phyloP scores from a whole-genome alignment of 2,113 vertebrate species.

The Andinoacara biseriatus region DNA sequence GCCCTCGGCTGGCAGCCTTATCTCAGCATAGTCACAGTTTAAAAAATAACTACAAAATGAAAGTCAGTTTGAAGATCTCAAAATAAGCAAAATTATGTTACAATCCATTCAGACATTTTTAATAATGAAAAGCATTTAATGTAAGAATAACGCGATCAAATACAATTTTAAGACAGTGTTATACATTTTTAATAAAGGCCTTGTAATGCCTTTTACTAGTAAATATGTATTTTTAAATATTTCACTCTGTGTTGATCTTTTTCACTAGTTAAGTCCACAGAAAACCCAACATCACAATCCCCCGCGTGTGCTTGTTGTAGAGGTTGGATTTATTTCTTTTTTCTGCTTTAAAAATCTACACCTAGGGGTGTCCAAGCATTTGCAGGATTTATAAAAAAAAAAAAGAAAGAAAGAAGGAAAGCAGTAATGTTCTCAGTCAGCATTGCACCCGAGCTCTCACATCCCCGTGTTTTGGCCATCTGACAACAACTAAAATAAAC shows the following conservation, averaged over 20 bases:
- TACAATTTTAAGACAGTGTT: too few species aligned
- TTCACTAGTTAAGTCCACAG: not conserved
- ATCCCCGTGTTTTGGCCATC: conserved; percentile 10
- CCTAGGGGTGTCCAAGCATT: not conserved
- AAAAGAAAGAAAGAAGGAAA: not conserved
- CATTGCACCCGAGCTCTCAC: not conserved
- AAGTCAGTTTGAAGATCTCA: too few species aligned
- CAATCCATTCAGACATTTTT: too few species aligned
- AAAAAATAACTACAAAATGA: too few species aligned
- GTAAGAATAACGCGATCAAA: too few species aligned
- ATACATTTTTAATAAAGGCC: too few species aligned
- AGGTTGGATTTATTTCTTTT: not conserved
- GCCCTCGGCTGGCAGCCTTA: not conserved
- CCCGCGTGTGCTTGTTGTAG: not conserved
- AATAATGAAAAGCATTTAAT: too few species aligned
- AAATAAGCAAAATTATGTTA: too few species aligned
- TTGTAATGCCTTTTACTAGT: not conserved
- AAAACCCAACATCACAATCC: not conserved
- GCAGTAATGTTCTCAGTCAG: not conserved
- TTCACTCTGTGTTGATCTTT: not conserved
- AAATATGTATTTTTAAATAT: not conserved
- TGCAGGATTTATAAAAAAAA: not conserved
- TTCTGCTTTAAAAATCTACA: not conserved
- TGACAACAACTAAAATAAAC: conserved; percentile 40
- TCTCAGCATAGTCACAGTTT: not conserved